These are phyloP conservation scores for Chymomyza fuscimana DNA, from an alignment of 2,888 invertebrate species.

Conservation along the genomic window DNA sequence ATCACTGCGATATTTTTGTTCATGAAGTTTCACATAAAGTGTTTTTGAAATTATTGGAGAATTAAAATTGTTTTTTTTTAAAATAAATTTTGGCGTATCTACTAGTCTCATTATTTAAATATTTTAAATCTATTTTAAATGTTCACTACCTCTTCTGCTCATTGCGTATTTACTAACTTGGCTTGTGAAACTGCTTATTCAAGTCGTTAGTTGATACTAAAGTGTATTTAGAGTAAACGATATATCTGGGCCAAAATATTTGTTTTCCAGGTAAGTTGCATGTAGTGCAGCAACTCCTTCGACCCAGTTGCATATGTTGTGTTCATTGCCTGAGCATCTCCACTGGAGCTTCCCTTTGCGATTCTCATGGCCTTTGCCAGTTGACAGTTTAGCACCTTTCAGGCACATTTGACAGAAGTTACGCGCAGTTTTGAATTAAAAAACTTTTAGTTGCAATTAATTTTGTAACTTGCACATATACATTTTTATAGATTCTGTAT, in stretches of 20 bases:
- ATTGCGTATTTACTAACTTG: no score
- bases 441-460: conserved; percentile 71
- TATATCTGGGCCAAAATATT: conserved; percentile 1
- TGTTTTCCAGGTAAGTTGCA: background rate
- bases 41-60: no score
- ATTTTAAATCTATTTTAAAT: no score
- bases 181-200: conserved; percentile 15
- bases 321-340: background rate
- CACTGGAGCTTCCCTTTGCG: background rate
- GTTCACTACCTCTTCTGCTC: no score
- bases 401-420: conserved; percentile 62
- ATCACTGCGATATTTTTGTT: no score
- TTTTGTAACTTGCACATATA: conserved; percentile 24
- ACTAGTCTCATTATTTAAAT: no score
- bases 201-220: background rate
- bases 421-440: conserved; percentile 70
- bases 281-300: background rate
- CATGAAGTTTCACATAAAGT: no score
- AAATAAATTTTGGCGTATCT: no score
- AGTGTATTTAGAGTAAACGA: conserved; percentile 5
- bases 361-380: background rate
- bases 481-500: no score
- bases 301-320: background rate
- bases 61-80: no score
- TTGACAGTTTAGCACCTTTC: conserved; percentile 27